These are phyloP conservation scores for Pipistrellus nathusii DNA, from an alignment of 2,797 vertebrate species.

Conservation along the genomic window DNA sequence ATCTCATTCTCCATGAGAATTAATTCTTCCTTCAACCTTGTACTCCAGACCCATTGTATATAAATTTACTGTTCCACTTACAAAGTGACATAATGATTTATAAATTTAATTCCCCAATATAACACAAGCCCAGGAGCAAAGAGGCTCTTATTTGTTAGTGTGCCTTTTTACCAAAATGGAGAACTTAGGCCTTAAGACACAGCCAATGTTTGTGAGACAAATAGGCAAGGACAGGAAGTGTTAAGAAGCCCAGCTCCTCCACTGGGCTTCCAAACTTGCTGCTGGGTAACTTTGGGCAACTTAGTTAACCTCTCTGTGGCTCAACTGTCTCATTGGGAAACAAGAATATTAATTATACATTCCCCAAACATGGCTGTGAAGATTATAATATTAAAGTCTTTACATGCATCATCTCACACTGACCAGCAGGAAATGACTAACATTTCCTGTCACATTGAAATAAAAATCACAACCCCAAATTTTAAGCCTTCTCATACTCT, in stretches of 20 bases:
- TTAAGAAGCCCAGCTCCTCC: background rate
- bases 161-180: background rate
- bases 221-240: background rate
- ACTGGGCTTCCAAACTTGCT: background rate
- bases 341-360: background rate
- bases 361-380: background rate
- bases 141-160: too few species aligned
- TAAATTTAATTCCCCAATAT: background rate
- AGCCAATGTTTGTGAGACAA: background rate
- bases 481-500: background rate
- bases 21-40: background rate
- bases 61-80: background rate
- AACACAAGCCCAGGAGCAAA: background rate
- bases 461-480: background rate
- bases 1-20: accelerated
- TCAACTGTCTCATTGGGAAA: background rate
- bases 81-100: background rate
- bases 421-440: slow-evolving; percentile 1
- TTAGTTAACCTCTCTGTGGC: background rate
- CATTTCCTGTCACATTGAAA: background rate
- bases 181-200: background rate
- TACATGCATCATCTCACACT: background rate
- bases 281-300: background rate
- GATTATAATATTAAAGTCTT: background rate
- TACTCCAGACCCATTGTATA: background rate